A percentile compares a stretch with the other conserved stretches of the same genome.
Evolutionary conservation across 1,140 invertebrate genomes (phyloP).

Genomic region (Tetramorium parvispinum): DNA sequence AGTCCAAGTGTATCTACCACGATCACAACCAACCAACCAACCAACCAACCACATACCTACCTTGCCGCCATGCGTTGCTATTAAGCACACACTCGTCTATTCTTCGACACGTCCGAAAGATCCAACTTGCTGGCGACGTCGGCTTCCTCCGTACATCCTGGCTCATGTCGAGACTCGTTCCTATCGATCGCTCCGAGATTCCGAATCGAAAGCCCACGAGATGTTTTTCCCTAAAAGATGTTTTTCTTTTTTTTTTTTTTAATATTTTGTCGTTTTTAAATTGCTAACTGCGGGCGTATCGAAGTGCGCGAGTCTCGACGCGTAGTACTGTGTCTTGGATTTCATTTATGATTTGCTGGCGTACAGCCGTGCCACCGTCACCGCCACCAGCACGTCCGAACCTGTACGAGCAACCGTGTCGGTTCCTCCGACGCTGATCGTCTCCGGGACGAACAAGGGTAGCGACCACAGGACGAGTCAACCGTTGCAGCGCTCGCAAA

Average conservation of each 20-base stretch:
- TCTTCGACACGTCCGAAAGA: constrained; percentile 37
- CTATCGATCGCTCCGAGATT: neutral
- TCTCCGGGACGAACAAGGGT: constrained; percentile 70
- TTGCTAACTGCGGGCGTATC: neutral
- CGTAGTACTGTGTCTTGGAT: constrained; percentile 81
- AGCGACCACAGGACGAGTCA: constrained; percentile 74
- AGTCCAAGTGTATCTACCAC: constrained; percentile 38
- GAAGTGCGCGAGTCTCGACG: constrained; percentile 29
- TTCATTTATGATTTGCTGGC: constrained; percentile 85
- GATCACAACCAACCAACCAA: constrained; percentile 22
- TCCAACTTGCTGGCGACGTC: constrained; percentile 31
- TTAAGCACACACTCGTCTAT: constrained; percentile 37
- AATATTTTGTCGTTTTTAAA: neutral
- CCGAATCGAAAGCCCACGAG: neutral
- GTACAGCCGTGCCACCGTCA: constrained; percentile 80
- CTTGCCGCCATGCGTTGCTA: constrained; percentile 15
- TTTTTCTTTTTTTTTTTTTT: neutral
- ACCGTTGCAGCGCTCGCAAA: constrained; percentile 81
- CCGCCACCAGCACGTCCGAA: constrained; percentile 78
- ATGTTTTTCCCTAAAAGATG: neutral
- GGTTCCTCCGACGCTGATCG: constrained; percentile 74
- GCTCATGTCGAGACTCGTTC: constrained; percentile 31
- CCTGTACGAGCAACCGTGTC: constrained; percentile 78
- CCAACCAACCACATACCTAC: neutral
- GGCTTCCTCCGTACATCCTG: neutral